Evolutionary conservation across 2,888 invertebrate species (phyloP).

Genomic region (Hermaeophaga mercurialis): DNA sequence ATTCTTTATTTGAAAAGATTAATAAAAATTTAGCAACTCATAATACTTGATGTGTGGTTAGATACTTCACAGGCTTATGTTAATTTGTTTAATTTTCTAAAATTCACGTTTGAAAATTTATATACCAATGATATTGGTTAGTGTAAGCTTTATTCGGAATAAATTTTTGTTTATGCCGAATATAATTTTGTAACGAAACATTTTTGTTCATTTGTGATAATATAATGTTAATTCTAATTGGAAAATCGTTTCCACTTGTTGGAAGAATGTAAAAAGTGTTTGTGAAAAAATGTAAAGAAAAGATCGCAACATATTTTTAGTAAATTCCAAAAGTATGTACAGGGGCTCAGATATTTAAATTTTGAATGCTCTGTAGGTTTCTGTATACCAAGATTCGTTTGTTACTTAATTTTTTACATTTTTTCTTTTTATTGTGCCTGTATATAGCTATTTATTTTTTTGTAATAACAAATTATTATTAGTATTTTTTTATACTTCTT

Average conservation of each 20-base stretch:
- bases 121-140: no score
- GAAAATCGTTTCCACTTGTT: neutral
- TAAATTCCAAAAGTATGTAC: neutral
- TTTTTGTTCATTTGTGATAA: neutral
- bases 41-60: no score
- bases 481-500: constrained; percentile 45
- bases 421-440: constrained; percentile 44
- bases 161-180: neutral
- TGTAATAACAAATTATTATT: constrained; percentile 43
- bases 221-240: no score
- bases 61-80: no score
- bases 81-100: no score
- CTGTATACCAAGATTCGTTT: constrained; percentile 25
- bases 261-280: neutral
- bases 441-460: constrained; percentile 52
- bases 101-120: no score
- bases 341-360: neutral
- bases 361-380: constrained; percentile 16
- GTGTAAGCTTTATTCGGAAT: no score
- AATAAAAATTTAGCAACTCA: no score
- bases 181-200: neutral
- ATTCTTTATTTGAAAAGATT: no score
- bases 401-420: constrained; percentile 38
- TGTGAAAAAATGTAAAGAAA: neutral
- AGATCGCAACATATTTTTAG: no score